phyloP scores from a whole-genome alignment of 2,888 invertebrate species.

The Oscheius onirici region DNA sequence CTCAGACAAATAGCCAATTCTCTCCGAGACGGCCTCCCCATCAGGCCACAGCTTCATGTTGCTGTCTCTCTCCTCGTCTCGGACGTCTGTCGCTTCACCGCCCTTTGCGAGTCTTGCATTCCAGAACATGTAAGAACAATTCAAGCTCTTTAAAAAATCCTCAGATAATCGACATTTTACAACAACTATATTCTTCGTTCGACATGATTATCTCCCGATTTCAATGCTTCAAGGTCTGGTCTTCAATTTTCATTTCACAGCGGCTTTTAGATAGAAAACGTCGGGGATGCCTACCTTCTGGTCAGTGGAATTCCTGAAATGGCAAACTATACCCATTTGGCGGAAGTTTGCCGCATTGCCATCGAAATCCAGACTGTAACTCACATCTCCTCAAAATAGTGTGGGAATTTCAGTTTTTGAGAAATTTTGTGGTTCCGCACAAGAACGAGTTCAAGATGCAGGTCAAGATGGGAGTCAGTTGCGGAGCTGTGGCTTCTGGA shows the following conservation, averaged over 20 bases:
- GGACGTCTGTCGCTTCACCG: conserved; percentile 56
- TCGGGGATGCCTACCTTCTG: conserved; percentile 56
- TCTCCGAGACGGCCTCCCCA: conserved; percentile 45
- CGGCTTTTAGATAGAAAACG: conserved; percentile 48
- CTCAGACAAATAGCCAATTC: conserved; percentile 41
- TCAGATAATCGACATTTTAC: conserved; percentile 55
- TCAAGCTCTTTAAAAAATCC: not conserved
- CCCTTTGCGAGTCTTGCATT: conserved; percentile 53
- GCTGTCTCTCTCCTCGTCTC: conserved; percentile 50
- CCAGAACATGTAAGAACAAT: conserved; percentile 48
- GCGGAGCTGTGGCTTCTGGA: conserved; percentile 55
- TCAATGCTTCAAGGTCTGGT: conserved; percentile 50
- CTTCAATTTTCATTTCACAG: not conserved
- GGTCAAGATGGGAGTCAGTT: conserved; percentile 51
- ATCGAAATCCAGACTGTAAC: conserved; percentile 45
- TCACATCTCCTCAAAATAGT: not conserved
- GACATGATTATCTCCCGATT: conserved; percentile 49
- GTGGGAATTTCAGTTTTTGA: conserved; percentile 35
- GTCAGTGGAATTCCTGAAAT: conserved; percentile 55
- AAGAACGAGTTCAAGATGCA: conserved; percentile 41
- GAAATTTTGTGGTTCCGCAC: conserved; percentile 46
- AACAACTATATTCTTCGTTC: conserved; percentile 54
- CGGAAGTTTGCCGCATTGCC: conserved; percentile 46
- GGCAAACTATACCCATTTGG: conserved; percentile 40
- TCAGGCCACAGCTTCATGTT: conserved; percentile 46